phyloP scores from a whole-genome alignment of 2,888 invertebrate species.

The Fragum whitleyi region DNA sequence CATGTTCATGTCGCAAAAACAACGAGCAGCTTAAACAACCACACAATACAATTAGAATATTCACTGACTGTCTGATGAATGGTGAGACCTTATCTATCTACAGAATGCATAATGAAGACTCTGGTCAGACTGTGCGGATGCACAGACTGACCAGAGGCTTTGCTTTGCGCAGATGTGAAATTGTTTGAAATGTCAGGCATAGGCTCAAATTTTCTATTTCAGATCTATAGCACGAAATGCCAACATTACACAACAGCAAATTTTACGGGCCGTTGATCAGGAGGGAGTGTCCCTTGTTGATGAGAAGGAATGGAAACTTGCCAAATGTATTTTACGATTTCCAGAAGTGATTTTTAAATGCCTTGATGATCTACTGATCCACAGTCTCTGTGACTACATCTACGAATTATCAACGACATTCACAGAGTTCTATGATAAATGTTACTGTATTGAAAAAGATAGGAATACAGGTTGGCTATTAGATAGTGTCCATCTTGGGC shows the following conservation, averaged over 20 bases:
- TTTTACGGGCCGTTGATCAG: conserved; percentile 88
- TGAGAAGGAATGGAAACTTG: conserved; percentile 97
- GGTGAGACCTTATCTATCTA: no score
- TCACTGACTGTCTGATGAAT: no score
- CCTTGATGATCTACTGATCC: conserved; percentile 92
- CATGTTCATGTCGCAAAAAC: no score
- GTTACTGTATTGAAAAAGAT: conserved; percentile 98
- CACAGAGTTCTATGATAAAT: conserved; percentile 98
- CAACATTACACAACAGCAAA: conserved; percentile 85
- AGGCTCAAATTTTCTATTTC: no score
- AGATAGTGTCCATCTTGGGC: neutral
- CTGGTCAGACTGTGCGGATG: no score
- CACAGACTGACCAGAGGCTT: no score
- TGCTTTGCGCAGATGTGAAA: no score
- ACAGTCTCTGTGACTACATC: conserved; percentile 96
- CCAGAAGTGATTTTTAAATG: conserved; percentile 94
- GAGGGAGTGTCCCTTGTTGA: conserved; percentile 92
- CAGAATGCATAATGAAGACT: no score
- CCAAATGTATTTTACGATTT: conserved; percentile 91
- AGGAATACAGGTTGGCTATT: conserved; percentile 86
- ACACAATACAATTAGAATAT: no score
- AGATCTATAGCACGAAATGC: conserved; percentile 86
- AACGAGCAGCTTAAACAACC: neutral
- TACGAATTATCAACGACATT: conserved; percentile 97
- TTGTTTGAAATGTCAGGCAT: no score